These are phyloP conservation scores for Athene cunicularia DNA, from an alignment of 2,113 vertebrate species.

Conservation along the genomic window DNA sequence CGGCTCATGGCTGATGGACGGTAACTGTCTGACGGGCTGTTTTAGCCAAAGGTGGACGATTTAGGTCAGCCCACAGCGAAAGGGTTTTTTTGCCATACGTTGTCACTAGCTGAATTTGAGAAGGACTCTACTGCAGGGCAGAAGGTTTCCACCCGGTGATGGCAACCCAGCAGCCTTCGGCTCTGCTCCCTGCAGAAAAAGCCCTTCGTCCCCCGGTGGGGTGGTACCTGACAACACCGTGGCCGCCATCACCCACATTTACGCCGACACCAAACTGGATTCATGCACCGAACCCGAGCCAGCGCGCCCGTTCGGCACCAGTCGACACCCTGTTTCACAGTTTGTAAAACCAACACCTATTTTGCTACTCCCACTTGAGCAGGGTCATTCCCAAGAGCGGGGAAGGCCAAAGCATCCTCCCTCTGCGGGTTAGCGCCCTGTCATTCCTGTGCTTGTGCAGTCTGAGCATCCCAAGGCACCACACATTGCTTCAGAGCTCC, in stretches of 20 bases:
- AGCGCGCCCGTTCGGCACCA: accelerated
- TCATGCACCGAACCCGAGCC: accelerated
- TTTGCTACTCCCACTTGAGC: not conserved
- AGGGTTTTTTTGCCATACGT: not conserved
- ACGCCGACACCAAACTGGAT: too few relatives aligned
- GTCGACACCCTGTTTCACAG: accelerated
- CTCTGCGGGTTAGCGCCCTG: accelerated
- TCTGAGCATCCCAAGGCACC: too few relatives aligned
- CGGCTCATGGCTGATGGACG: not conserved
- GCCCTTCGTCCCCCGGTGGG: not conserved
- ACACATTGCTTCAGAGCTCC: not conserved
- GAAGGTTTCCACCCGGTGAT: accelerated
- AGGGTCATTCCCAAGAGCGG: not conserved
- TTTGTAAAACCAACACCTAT: accelerated
- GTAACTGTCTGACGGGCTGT: accelerated
- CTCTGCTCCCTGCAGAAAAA: not conserved
- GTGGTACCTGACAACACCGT: accelerated
- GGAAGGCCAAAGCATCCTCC: not conserved
- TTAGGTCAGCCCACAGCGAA: not conserved
- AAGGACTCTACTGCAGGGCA: not conserved
- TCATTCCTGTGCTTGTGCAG: accelerated
- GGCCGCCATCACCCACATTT: accelerated
- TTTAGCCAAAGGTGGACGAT: not conserved
- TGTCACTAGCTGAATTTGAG: not conserved
- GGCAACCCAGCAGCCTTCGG: not conserved